Evolutionary conservation across 1,140 invertebrate genomes (phyloP).

Genomic region (Drosophila bocki): DNA sequence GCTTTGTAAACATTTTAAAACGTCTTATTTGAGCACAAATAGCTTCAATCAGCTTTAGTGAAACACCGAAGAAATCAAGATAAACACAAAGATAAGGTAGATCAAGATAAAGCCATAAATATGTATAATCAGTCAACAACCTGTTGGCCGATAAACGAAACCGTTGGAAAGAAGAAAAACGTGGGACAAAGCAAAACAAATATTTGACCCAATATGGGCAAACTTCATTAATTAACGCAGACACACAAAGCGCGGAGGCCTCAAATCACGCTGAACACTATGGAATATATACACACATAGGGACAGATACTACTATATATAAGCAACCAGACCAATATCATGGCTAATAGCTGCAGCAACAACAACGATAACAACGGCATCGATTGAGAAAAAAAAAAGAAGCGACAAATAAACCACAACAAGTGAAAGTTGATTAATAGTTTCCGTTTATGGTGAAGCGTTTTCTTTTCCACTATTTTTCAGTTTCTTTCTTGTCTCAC

Average conservation of each 20-base stretch:
- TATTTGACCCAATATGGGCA: conserved; percentile 32
- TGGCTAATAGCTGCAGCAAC: conserved; percentile 13
- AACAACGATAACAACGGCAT: conserved; percentile 17
- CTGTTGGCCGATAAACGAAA: conserved; percentile 42
- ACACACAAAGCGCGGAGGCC: conserved; percentile 10
- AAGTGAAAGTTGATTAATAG: conserved; percentile 81
- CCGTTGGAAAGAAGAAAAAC: conserved; percentile 11
- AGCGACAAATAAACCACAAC: conserved; percentile 35
- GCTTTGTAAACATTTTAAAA: not conserved
- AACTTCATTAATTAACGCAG: conserved; percentile 56
- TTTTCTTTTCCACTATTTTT: conserved; percentile 30
- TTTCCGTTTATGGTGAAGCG: conserved; percentile 69
- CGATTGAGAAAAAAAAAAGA: conserved; percentile 10
- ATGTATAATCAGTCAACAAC: conserved; percentile 72
- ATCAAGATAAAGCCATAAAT: conserved; percentile 48
- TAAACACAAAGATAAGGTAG: conserved; percentile 45
- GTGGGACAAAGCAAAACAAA: conserved; percentile 40
- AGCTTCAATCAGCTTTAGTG: not conserved
- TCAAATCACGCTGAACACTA: conserved; percentile 2
- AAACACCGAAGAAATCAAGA: conserved; percentile 40
- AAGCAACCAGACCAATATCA: conserved; percentile 17
- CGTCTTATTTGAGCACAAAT: not conserved
- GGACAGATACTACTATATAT: not conserved
- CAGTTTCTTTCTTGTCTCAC: conserved; percentile 13
- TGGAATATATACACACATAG: not conserved